phyloP scores from a whole-genome alignment of 1,140 invertebrate species.

The Heliconius himera region DNA sequence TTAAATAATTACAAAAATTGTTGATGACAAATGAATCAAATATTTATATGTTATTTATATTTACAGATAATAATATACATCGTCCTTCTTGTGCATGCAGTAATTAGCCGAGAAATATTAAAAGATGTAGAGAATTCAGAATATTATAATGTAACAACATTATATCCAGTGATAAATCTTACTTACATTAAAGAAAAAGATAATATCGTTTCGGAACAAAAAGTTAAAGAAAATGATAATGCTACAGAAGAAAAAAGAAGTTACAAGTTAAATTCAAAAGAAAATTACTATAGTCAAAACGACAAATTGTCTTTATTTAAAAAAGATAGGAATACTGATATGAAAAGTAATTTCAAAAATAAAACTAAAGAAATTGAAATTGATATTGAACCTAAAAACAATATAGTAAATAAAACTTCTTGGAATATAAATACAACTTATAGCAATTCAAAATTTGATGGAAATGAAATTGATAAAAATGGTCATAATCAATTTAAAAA shows the following conservation, averaged over 20 bases:
- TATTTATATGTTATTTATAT: not conserved
- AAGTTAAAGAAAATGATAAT: not conserved
- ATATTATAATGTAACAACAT: slow-evolving; percentile 49
- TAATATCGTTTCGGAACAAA: not conserved
- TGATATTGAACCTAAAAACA: not conserved
- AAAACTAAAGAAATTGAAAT: not conserved
- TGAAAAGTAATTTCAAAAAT: not conserved
- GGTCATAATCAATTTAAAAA: slow-evolving; percentile 39
- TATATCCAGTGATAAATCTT: slow-evolving; percentile 47
- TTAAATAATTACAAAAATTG: too few relatives aligned
- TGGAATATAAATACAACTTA: slow-evolving; percentile 58
- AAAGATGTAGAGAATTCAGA: slow-evolving; percentile 37
- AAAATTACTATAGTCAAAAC: not conserved
- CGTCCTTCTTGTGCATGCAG: slow-evolving; percentile 12
- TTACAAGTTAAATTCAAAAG: not conserved
- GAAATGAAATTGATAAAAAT: slow-evolving; percentile 25
- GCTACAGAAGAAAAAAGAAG: not conserved
- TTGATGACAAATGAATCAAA: too few relatives aligned
- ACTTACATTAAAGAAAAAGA: not conserved
- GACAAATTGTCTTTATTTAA: not conserved
- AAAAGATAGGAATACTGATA: not conserved
- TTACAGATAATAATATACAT: slow-evolving; percentile 31
- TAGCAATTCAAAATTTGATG: slow-evolving; percentile 43
- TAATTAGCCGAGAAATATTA: slow-evolving; percentile 33
- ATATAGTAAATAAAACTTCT: slow-evolving; percentile 21